Evolutionary conservation across 1,140 invertebrate genomes (phyloP), one percentile per base, ranked within the genome.

Genomic region (Ips typographus): DNA sequence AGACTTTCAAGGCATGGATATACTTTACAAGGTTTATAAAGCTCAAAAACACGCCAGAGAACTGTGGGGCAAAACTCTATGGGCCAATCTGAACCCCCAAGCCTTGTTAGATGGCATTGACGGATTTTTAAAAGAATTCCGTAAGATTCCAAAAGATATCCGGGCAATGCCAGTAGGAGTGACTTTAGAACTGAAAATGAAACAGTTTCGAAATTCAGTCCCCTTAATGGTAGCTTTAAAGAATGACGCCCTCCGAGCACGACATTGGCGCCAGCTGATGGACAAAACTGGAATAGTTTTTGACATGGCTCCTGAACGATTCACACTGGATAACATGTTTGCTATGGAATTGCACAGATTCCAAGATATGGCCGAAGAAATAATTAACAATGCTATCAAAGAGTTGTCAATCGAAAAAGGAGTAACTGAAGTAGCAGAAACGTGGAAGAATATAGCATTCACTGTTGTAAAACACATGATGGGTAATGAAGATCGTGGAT

Each of bases 261-360:
- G 93, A 42, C 94, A 96, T 82, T 96, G 94, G 94, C 87, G 88
- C 67, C 87, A 92, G 72, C 80, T 97, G 39, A 96, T 96, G 94
- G 80, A 85, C 4, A 94, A 92, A 79, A 96, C 94, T 49, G 91
- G 91, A 1, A 83, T 89, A 72, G 79, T 86, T 68, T 96, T 96
- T 77, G 93, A 96, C 76, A 95, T 96, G 89, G 85, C 90, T 2
- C 88, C 92, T 1, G 89, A 93, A 2, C 85, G 89, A 64, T 96
- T 96, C 75, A 96, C 93, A 0, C 81, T 96, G 63, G 90, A 92
- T 68, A 94, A 95, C 75, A 91, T 97, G 86, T 97, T 97, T 81
- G 85, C 88, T 1, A 95, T 97, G 93, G 90, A 96, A 76, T 78
- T 96, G 62, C 89, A 94, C 75, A 86, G 90, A 69, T 93, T 93